Conservation (phyloP, 2,797 vertebrate species). For the Alectoris magna region DNA sequence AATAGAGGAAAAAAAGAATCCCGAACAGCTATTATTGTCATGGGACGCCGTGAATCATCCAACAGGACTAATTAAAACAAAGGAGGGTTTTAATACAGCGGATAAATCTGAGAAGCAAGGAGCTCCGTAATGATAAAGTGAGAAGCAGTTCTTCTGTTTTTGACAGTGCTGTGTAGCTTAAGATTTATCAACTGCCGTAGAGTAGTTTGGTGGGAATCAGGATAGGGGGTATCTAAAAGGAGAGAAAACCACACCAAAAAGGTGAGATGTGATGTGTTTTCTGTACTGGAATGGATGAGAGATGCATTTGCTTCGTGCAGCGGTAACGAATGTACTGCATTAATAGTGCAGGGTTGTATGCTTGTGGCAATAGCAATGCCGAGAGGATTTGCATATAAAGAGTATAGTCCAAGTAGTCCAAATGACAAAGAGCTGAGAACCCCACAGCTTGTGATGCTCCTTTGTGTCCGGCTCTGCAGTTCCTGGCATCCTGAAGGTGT, state of each 20-base stretch:
- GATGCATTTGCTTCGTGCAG: too few relatives aligned
- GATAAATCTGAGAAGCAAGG: constrained; percentile 5
- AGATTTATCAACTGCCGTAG: background rate
- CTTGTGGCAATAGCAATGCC: too few relatives aligned
- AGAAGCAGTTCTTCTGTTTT: background rate
- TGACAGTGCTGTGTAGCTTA: background rate
- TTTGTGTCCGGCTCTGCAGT: too few relatives aligned
- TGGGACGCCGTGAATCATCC: constrained; percentile 30
- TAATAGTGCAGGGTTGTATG: too few relatives aligned
- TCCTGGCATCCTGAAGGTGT: too few relatives aligned
- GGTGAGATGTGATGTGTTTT: background rate
- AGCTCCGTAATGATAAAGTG: background rate
- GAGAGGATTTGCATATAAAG: too few relatives aligned
- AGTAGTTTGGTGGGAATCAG: background rate
- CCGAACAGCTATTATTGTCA: background rate
- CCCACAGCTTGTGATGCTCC: too few relatives aligned
- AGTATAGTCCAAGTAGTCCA: too few relatives aligned
- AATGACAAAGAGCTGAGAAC: too few relatives aligned
- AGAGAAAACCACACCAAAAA: background rate
- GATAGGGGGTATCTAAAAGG: background rate
- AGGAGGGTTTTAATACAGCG: background rate
- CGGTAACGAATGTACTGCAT: too few relatives aligned
- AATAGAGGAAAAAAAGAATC: background rate
- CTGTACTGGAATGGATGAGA: too few relatives aligned
- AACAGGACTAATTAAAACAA: constrained; percentile 37